Base-by-base conservation (phyloP, 2,797 vertebrate genomes). In the Hoplostethus atlanticus region DNA sequence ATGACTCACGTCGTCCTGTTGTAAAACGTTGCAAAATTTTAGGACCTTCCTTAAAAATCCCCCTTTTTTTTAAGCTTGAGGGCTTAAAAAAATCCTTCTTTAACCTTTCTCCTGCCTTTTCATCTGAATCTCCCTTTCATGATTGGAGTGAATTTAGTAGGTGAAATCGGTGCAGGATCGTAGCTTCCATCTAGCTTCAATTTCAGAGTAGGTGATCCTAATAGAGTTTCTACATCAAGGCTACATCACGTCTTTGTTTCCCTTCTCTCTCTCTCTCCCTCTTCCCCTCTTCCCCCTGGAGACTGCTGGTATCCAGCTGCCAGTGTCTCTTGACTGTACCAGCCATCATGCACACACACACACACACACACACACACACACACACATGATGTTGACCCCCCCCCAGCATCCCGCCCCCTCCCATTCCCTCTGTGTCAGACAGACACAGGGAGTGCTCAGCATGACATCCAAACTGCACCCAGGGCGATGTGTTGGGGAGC, bases 321-420 rank as follows among this genome's bases (percentile, higher is more conserved):
- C 85, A 88, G 71, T 79, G 74, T 86, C 84, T 77, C 87, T 90
- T 89, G 87, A 87, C 83, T 90, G 81, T 83, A 90, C 86, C 90
- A 91, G 88, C 86, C 86, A 65, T 92, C 89, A 91, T 6, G 34
- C 82, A 68, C 77, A 30, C 56, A 78, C 81, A 70, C 73, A 75
- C 60, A 54, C 68, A 58, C 60, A 63, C 58, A 79, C 69, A 69
- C 50, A 70, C 73, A 57, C 46, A 50, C 47, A 58, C 61, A 63
- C 67, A 62, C 50, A 63, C 67, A 62, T 44, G 6, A 31, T 52
- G 65, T 54, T 50, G 48, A 64, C 64, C 48, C 65, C 83, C 77
- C 68, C 53, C 55, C 11, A 21, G 21, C 21, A 21, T 21, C 21
- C 36, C 71, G 65, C 75, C 77, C 21, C 84, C 52, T 30, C 38